These are phyloP conservation scores for Acronicta alni DNA, from an alignment of 2,888 invertebrate species.

Conservation along the genomic window DNA sequence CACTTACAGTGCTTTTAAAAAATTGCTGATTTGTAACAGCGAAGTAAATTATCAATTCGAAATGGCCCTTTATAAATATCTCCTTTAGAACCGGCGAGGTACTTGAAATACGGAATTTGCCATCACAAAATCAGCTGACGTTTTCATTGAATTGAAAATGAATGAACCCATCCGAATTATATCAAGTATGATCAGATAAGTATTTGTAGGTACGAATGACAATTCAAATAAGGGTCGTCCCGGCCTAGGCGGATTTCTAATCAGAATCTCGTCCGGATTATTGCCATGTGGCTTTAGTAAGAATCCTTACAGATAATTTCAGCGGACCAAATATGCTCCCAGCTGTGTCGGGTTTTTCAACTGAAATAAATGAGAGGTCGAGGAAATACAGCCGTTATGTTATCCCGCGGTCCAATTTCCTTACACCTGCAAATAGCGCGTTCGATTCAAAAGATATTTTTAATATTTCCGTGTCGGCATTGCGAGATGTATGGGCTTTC, in stretches of 20 bases:
- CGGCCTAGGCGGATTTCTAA: conserved; percentile 60
- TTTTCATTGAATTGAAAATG: conserved; percentile 59
- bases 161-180: conserved; percentile 61
- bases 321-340: conserved; percentile 52
- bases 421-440: conserved; percentile 53
- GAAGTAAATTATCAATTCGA: conserved; percentile 50
- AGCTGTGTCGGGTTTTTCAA: conserved; percentile 57
- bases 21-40: conserved; percentile 50
- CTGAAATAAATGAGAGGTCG: conserved; percentile 63
- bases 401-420: conserved; percentile 58
- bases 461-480: conserved; percentile 58
- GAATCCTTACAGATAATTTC: conserved; percentile 57
- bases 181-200: conserved; percentile 64
- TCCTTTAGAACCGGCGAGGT: conserved; percentile 35
- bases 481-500: conserved; percentile 50
- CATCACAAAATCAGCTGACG: conserved; percentile 57
- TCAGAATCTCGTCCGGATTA: conserved; percentile 63
- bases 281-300: conserved; percentile 59
- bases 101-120: conserved; percentile 44
- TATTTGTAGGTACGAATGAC: conserved; percentile 57
- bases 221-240: conserved; percentile 58
- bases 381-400: conserved; percentile 58
- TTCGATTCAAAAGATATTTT: conserved; percentile 59
- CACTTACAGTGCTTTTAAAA: conserved; percentile 42
- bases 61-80: conserved; percentile 47